phyloP scores from a whole-genome alignment of 1,140 invertebrate species.

The Caenorhabditis inopinata region DNA sequence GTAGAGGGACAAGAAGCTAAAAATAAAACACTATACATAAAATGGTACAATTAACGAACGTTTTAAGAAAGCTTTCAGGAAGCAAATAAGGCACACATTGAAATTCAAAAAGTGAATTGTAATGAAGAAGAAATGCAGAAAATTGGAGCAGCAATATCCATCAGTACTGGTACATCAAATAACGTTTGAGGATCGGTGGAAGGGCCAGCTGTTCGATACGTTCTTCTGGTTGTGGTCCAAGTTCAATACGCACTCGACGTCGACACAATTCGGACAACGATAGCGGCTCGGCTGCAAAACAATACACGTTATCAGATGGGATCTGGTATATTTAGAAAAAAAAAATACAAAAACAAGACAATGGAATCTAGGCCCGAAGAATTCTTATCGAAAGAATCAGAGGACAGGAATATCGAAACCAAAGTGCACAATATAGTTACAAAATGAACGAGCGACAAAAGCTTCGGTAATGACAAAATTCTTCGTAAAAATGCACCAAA shows the following conservation, averaged over 20 bases:
- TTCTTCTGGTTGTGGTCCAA: slow-evolving; percentile 49
- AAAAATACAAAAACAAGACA: too few relatives aligned
- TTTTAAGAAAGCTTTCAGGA: not conserved
- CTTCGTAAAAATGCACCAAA: too few relatives aligned
- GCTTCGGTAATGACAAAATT: not conserved
- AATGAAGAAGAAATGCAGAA: not conserved
- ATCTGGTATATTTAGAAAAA: too few relatives aligned
- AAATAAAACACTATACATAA: not conserved
- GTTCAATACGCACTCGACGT: slow-evolving; percentile 43
- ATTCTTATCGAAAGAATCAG: not conserved
- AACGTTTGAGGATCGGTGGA: slow-evolving; percentile 54
- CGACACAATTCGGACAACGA: slow-evolving; percentile 50
- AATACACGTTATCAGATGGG: slow-evolving; percentile 12
- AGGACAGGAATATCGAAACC: not conserved
- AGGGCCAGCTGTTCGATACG: slow-evolving; percentile 52
- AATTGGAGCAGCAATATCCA: not conserved
- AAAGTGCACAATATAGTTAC: not conserved
- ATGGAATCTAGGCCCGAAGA: not conserved
- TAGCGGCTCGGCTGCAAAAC: slow-evolving; percentile 47
- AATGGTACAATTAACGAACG: not conserved
- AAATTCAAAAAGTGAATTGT: slow-evolving; percentile 23
- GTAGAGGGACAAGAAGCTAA: not conserved
- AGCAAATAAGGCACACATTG: slow-evolving; percentile 21
- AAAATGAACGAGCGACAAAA: slow-evolving; percentile 16
- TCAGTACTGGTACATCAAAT: slow-evolving; percentile 53